Evolutionary conservation across 2,888 invertebrate genomes (phyloP), one percentile per base, ranked within the genome.

Genomic region (Pollenia amentaria): DNA sequence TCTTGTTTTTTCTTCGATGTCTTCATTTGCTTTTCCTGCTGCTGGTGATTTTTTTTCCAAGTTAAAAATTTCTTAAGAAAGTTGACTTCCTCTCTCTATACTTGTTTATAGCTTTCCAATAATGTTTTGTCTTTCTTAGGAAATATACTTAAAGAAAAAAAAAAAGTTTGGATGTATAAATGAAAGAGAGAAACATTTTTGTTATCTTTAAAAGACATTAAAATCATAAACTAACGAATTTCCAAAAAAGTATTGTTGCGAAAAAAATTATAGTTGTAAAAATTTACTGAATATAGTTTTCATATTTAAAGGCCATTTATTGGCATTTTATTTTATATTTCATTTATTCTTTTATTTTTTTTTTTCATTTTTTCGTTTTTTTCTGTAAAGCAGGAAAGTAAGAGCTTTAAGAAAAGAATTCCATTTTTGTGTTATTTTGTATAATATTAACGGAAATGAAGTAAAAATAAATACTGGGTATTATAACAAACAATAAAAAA

Each of bases 361-460:
- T 51, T 3, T 6, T n/a, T n/a, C n/a, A 51, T 21, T 18, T 18
- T 55, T 55, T 55, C 7, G 10, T 16, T 69, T 14, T 8, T 51
- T 81, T 3, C 14, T 55, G 1, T 42, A 38, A 12, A 64, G 18
- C 29, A 53, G 16, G 38, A 46, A 65, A 40, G 42, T 38, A 69
- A 60, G 29, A 69, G 38, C 60, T 67, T 78, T 10, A 48, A 51
- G 60, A 64, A 72, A 60, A 11, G 70, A 76, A 64, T 62, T 81
- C 73, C 65, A 75, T 29, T 75, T 83, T 83, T 78, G 69, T 44
- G n/a, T 48, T 82, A 86, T 86, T 86, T 86, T 78, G 55, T 79
- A 76, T 72, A 77, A 87, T 62, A 83, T 77, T 62, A 84, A 80
- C 83, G 87, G 79, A 87, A 87, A 80, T 84, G 83, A 84, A 67